Percentiles rank a stretch among this genome's conserved stretches.
Evolutionary conservation across 37 sponge, comb jelly and placozoan genomes (phyloP).

Genomic region (Petrosia ficiformis): DNA sequence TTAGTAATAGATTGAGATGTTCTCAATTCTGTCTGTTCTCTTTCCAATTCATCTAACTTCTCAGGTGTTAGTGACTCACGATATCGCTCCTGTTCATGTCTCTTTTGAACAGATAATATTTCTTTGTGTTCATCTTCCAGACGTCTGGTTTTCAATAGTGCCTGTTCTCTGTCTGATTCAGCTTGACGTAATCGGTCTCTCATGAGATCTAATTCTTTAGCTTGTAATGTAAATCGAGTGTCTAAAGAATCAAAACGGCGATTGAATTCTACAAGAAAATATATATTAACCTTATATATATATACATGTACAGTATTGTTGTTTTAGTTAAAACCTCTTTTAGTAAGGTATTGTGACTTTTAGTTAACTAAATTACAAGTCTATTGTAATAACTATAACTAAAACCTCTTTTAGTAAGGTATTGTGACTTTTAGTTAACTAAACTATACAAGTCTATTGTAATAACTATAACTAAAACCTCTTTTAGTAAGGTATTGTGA

Average conservation of each 20-base stretch:
- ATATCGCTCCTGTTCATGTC: not conserved
- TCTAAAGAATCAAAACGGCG: conserved; percentile 8
- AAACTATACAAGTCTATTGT: too few relatives aligned
- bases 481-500: too few relatives aligned
- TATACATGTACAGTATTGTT: too few relatives aligned
- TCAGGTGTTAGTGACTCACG: not conserved
- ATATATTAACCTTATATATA: too few relatives aligned
- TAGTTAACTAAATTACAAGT: too few relatives aligned
- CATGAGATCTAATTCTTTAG: conserved; percentile 14
- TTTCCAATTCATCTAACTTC: conserved; percentile 1
- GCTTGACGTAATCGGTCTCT: conserved; percentile 9
- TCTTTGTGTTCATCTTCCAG: conserved; percentile 20
- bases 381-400: too few relatives aligned
- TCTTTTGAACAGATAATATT: not conserved
- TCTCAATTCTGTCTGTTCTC: conserved; percentile 1
- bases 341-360: too few relatives aligned
- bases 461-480: too few relatives aligned
- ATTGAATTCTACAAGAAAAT: conserved; percentile 5
- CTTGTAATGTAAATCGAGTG: not conserved
- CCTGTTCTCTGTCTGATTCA: not conserved
- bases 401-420: too few relatives aligned
- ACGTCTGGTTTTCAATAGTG: not conserved
- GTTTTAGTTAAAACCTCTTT: too few relatives aligned
- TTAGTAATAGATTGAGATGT: conserved; percentile 3
- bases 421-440: too few relatives aligned